phyloP scores from a whole-genome alignment of 2,113 vertebrate genomes.

The Octodon degus region DNA sequence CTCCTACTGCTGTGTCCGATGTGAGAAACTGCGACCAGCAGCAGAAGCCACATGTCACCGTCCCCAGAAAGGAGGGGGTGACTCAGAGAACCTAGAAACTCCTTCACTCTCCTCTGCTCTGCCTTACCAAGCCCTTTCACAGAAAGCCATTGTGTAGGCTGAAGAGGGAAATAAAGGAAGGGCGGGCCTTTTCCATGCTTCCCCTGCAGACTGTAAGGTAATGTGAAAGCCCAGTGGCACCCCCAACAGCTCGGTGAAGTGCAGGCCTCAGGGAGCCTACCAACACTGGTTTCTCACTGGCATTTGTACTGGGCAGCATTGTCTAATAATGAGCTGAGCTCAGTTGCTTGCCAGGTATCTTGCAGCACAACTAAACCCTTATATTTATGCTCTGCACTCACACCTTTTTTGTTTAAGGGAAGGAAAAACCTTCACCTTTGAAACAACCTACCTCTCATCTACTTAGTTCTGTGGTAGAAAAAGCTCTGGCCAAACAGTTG shows the following conservation, averaged over 20 bases:
- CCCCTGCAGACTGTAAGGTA: conserved; percentile 69
- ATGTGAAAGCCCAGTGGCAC: conserved; percentile 67
- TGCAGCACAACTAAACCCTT: conserved; percentile 73
- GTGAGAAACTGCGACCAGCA: conserved; percentile 40
- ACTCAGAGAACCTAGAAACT: conserved; percentile 47
- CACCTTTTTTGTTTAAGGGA: conserved; percentile 44
- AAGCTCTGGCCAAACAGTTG: not conserved
- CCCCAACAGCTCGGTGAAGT: conserved; percentile 69
- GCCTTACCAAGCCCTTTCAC: conserved; percentile 72
- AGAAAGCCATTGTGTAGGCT: conserved; percentile 79
- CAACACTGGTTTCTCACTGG: conserved; percentile 56
- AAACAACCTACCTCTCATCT: conserved; percentile 57
- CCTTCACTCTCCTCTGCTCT: conserved; percentile 66
- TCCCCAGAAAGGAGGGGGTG: conserved; percentile 58
- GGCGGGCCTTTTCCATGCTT: conserved; percentile 67
- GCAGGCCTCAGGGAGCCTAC: conserved; percentile 75
- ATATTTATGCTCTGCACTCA: conserved; percentile 74
- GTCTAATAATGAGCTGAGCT: conserved; percentile 68
- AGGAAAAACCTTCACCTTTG: conserved; percentile 66
- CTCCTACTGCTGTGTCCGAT: not conserved
- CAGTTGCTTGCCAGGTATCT: conserved; percentile 65
- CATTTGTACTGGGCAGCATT: conserved; percentile 70
- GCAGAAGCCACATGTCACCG: conserved; percentile 49
- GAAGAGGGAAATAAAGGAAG: conserved; percentile 75
- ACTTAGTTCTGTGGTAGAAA: not conserved